Percentiles rank a stretch among this genome's conserved stretches.
Evolutionary conservation across 2,888 invertebrate species (phyloP).

Genomic region (Mayetiola destructor): DNA sequence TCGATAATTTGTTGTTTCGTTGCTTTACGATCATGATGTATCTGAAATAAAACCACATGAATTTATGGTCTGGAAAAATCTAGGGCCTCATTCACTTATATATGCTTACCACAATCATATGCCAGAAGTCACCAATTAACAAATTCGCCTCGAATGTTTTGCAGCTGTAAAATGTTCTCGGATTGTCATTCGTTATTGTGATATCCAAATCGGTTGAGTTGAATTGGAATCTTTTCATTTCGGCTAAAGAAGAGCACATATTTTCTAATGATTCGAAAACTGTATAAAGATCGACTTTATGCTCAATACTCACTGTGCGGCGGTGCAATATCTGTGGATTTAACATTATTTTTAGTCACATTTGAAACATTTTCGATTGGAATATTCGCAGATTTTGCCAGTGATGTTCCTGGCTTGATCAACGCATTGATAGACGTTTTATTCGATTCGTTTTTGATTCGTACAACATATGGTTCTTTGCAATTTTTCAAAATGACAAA

Average conservation of each 20-base stretch:
- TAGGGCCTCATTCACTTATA: background rate
- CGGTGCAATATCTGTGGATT: background rate
- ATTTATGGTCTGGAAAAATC: background rate
- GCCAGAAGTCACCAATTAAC: background rate
- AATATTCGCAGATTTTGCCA: too few species aligned
- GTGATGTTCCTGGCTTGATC: too few species aligned
- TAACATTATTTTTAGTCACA: background rate
- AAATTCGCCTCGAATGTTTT: background rate
- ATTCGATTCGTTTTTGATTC: too few species aligned
- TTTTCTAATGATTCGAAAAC: background rate
- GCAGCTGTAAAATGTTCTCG: background rate
- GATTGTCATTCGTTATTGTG: background rate
- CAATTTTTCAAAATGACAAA: background rate
- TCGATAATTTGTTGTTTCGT: background rate
- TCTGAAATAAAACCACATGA: background rate
- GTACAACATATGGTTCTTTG: background rate
- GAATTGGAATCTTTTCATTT: background rate
- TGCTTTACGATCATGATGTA: background rate
- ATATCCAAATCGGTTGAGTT: background rate
- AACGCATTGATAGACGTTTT: too few species aligned
- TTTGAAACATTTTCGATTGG: too few species aligned
- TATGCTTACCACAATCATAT: slow-evolving; percentile 7
- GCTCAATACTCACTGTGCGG: background rate
- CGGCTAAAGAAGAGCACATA: background rate
- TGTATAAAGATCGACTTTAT: too few species aligned